Evolutionary conservation across 2,113 vertebrate species (phyloP).

Genomic region (Anas platyrhynchos): DNA sequence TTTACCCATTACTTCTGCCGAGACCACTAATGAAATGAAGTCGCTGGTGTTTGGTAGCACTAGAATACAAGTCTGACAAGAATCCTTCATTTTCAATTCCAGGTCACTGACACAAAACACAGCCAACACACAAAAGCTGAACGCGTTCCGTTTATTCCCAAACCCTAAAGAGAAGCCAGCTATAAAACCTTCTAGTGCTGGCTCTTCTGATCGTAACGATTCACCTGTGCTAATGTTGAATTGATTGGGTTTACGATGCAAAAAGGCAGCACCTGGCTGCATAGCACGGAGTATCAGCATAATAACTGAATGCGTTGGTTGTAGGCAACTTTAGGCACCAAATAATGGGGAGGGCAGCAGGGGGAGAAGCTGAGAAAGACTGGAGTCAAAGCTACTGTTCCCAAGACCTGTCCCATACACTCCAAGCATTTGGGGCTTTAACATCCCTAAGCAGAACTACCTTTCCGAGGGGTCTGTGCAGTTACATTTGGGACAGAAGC

Average conservation of each 20-base stretch:
- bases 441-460: background rate
- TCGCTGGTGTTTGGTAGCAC: background rate
- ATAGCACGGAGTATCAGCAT: background rate
- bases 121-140: background rate
- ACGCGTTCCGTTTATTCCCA: background rate
- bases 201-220: background rate
- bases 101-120: background rate
- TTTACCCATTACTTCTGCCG: slow-evolving; percentile 21
- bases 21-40: slow-evolving; percentile 3
- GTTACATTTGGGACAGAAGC: background rate
- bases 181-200: background rate
- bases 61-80: background rate
- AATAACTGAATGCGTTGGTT: background rate
- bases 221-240: background rate
- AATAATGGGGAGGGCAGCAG: background rate
- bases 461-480: background rate
- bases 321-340: background rate
- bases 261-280: background rate
- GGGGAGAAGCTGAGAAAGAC: background rate
- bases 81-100: slow-evolving; percentile 9
- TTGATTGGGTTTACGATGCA: background rate
- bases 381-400: background rate
- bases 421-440: background rate
- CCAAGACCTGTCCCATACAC: background rate
- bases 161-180: background rate